Evolutionary conservation across 2,113 vertebrate species (phyloP).

Genomic region (Oryzias javanicus): DNA sequence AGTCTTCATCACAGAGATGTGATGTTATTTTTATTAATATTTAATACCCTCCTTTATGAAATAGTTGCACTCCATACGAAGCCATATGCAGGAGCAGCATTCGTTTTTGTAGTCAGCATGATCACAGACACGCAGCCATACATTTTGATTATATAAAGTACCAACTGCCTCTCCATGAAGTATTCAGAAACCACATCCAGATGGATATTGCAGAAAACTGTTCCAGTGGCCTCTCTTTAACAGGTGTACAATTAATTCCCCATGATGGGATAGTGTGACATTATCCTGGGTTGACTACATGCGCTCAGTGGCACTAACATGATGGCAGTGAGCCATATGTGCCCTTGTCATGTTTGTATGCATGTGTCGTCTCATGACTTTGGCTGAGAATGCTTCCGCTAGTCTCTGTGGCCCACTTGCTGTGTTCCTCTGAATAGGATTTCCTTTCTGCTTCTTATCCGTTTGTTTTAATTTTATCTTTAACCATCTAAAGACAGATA

Average conservation of each 20-base stretch:
- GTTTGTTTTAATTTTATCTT: constrained; percentile 23
- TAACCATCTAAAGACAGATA: constrained; percentile 16
- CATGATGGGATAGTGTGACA: constrained; percentile 65
- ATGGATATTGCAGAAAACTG: constrained; percentile 52
- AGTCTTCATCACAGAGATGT: not conserved
- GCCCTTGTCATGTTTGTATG: constrained; percentile 67
- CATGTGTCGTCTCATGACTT: constrained; percentile 68
- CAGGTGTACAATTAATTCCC: constrained; percentile 75
- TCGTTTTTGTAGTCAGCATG: constrained; percentile 32
- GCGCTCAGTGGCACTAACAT: constrained; percentile 62
- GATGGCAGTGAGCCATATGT: constrained; percentile 65
- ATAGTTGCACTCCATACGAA: constrained; percentile 15
- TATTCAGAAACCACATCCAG: constrained; percentile 44
- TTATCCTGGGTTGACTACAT: constrained; percentile 62
- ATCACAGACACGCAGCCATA: constrained; percentile 35
- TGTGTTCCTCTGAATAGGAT: constrained; percentile 7
- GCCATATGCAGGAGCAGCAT: constrained; percentile 29
- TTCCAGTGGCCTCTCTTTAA: constrained; percentile 62
- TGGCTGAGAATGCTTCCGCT: constrained; percentile 47
- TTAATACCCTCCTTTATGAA: constrained; percentile 10
- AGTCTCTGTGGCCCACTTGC: constrained; percentile 8
- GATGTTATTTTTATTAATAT: not conserved
- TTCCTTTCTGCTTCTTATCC: constrained; percentile 27
- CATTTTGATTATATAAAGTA: constrained; percentile 41
- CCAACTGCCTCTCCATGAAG: constrained; percentile 24